Percentiles rank a stretch among this genome's conserved stretches.
Conservation (phyloP, 1,140 invertebrate species). For the Portunus trituberculatus region DNA sequence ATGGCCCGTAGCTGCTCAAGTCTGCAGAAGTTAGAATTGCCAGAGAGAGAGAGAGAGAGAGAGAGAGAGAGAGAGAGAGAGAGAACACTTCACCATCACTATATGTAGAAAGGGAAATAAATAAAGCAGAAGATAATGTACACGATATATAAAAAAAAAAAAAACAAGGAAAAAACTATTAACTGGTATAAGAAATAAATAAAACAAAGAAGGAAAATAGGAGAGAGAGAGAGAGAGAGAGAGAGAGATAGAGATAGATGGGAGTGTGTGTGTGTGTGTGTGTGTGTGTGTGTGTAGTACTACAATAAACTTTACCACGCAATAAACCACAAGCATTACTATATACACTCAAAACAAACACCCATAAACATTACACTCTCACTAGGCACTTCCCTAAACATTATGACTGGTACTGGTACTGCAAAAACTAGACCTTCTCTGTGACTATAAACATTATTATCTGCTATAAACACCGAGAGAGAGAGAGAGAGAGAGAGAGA, state of each 20-base stretch:
- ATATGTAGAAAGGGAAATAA: neutral
- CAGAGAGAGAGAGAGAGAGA: neutral
- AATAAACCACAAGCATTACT: neutral
- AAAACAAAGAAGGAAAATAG: neutral
- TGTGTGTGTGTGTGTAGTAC: neutral
- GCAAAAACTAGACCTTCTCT: neutral
- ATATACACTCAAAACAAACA: neutral
- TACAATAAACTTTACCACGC: neutral
- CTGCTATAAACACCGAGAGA: neutral
- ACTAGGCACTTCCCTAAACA: neutral
- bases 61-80: neutral
- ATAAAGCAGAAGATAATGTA: neutral
- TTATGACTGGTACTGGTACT: neutral
- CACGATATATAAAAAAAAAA: neutral
- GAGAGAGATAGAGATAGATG: neutral
- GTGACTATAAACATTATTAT: neutral
- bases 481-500: constrained; percentile 5
- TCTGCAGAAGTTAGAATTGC: neutral
- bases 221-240: neutral
- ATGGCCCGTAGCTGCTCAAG: neutral
- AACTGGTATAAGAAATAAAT: neutral
- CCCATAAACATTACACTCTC: neutral
- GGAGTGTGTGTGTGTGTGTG: neutral
- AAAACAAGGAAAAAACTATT: neutral
- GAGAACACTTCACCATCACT: neutral